Base-by-base conservation (phyloP, 2,113 vertebrate genomes). In the Ranitomeya imitator region DNA sequence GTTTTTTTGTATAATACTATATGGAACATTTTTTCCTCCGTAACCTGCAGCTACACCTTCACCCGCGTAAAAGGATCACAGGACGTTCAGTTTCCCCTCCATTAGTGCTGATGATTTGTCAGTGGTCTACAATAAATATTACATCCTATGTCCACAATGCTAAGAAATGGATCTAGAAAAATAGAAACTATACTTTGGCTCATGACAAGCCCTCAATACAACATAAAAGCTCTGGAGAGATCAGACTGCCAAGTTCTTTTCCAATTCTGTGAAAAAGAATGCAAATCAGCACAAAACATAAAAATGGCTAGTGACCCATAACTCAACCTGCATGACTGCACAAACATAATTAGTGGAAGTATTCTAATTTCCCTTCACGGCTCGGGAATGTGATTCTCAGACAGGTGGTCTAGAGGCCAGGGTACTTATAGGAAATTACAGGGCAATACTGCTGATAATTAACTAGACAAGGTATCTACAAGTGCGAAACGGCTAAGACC, bases 341-440 rank as follows among this genome's bases (percentile, higher is more conserved):
- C 79, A 77, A 84, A 63, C 69, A 78, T 61, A 83, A 88, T 88
- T 83, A 63, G 21, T n/a, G n/a, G 37, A 83, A 88, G 71, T 77
- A 65, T 55, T 81, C 57, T 65, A 83, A 83, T 77, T 83, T 77
- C 80, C 80, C 60, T 65, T 77, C 80, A 37, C 11, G 16, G 83
- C 9, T 16, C 6, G 12, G 71, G 55, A 61, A 86, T 63, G 55
- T 65, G 63, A 15, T 51, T 84, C 37, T 54, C 45, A 69, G 82
- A 71, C 82, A 84, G 82, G 82, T 84, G 71, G 63, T 84, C 51
- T 67, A 55, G 51, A 65, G 80, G 80, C 80, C 60, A 21, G 19
- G 60, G 15, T 12, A 52, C 60, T 37, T 82, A 14, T 55, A 83
- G 60, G 60, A 83, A 83, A 45, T 52, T 63, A 19, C 80, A 83